Evolutionary conservation across 2,797 vertebrate genomes (phyloP).

Genomic region (Eurystomus glaucurus): DNA sequence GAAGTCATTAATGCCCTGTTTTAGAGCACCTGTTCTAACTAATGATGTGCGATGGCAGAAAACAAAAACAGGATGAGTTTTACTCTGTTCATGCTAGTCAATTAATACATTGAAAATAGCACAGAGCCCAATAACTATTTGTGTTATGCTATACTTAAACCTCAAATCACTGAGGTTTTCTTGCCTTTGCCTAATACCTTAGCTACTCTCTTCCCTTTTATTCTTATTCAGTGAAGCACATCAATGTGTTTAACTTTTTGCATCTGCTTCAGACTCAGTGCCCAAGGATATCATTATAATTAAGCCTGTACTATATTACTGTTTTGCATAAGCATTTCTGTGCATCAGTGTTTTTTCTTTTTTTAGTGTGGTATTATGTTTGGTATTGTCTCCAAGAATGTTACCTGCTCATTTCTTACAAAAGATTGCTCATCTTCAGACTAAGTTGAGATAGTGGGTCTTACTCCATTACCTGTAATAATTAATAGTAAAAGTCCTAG

Average conservation of each 20-base stretch:
- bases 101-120: neutral
- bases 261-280: neutral
- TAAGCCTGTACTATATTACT: neutral
- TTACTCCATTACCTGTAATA: neutral
- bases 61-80: neutral
- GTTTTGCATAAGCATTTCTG: constrained; percentile 1
- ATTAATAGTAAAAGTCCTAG: neutral
- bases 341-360: neutral
- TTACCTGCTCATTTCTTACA: neutral
- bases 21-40: constrained; percentile 31
- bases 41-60: neutral
- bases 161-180: neutral
- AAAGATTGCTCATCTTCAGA: neutral
- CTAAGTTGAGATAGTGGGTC: neutral
- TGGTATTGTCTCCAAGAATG: neutral
- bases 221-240: constrained; percentile 21
- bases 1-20: constrained; percentile 38
- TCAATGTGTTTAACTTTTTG: constrained; percentile 27
- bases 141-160: neutral
- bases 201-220: constrained; percentile 7
- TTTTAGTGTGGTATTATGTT: neutral
- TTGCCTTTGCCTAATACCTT: neutral
- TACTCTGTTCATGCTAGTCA: neutral
- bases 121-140: neutral
- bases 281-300: constrained; percentile 52